phyloP scores from a whole-genome alignment of 2,113 vertebrate species.

The Leptodactylus fuscus region DNA sequence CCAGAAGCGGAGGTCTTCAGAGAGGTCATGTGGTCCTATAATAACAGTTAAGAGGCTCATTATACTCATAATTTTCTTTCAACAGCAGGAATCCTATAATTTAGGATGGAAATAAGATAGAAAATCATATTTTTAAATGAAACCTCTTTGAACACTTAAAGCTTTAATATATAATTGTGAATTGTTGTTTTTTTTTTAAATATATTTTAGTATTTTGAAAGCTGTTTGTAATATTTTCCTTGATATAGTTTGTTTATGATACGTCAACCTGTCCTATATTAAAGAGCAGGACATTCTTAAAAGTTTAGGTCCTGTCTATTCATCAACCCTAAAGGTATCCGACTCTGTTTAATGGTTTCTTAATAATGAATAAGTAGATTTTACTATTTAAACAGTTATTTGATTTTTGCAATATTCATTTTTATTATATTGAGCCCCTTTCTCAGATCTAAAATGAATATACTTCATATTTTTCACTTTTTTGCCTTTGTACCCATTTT shows the following conservation, averaged over 20 bases:
- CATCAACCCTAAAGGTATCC: background rate
- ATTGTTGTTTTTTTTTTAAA: too few relatives aligned
- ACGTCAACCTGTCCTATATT: background rate
- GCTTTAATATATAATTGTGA: too few relatives aligned
- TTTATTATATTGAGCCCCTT: background rate
- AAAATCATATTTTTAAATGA: too few relatives aligned
- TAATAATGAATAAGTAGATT: conserved; percentile 17
- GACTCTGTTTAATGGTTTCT: background rate
- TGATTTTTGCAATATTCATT: background rate
- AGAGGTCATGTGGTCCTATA: too few relatives aligned
- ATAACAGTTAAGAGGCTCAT: too few relatives aligned
- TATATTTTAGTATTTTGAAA: too few relatives aligned
- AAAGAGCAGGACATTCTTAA: background rate
- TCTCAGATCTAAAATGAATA: conserved; percentile 2
- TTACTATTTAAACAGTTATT: conserved; percentile 1
- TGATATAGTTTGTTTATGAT: background rate
- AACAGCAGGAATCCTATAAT: too few relatives aligned
- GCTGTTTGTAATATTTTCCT: background rate
- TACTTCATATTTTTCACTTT: background rate
- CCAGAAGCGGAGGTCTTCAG: too few relatives aligned
- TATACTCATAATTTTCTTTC: too few relatives aligned
- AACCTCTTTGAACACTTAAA: too few relatives aligned
- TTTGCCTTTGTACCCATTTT: background rate
- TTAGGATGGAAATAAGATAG: too few relatives aligned
- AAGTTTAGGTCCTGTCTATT: background rate